Base-by-base conservation (phyloP, 2,888 invertebrate genomes). In the Pteria penguin region DNA sequence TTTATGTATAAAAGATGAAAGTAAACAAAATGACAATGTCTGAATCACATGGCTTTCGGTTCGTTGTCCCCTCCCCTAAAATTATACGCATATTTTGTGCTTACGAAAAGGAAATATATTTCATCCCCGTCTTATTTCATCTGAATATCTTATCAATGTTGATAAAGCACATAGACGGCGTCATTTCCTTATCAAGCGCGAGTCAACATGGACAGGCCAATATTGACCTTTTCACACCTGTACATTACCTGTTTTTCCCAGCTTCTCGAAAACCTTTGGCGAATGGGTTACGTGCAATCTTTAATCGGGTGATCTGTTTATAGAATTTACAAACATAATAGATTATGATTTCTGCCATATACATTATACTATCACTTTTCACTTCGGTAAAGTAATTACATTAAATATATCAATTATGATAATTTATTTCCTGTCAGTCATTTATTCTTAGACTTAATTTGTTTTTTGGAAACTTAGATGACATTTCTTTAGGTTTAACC, bases 191-290 rank as follows among this genome's bases (percentile, higher is more conserved):
- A 45, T 45, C 45, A 45, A 45, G 8, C 45, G 11, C 8, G 18
- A 45, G 45, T 45, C 8, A 45, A 45, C 18, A 45, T 45, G 18
- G 8, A 45, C 18, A 14, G 8, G 18, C 45, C 18, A 18, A 45
- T 45, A 18, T 72, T 32, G 58, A 26, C 70, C 66, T 72, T 78
- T 80, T 72, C 68, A 68, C 68, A 68, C 57, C 57, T 32, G n/a
- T 22, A 32, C 1, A 57, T 55, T 82, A 88, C 88, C 88, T 87
- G 79, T 82, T 81, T 76, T 87, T 88, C 2, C 86, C 85, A 26
- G 88, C 86, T 67, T 88, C 88, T 63, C 88, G 77, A 71, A 88
- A 88, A 4, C 88, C 88, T 66, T 88, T 88, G 4, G 88, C 88
- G 78, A 88, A 88, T 1, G 88, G 88, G 67, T 88, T 88, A 63